Base-by-base conservation (phyloP, 2,797 vertebrate genomes). In the Epinephelus coioides region DNA sequence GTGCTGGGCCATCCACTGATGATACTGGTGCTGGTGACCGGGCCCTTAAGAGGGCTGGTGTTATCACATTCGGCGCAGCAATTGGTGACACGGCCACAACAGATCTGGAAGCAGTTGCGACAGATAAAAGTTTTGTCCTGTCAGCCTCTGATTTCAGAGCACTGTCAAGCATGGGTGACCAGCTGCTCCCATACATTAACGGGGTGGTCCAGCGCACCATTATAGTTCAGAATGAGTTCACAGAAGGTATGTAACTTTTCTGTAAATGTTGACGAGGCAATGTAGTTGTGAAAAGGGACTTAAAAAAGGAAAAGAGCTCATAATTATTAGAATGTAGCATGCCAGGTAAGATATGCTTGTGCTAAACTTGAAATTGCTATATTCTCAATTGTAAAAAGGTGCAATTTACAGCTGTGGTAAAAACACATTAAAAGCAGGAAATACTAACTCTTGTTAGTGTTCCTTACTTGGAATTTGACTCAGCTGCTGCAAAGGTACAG, bases 191-290 rank as follows among this genome's bases (percentile, higher is more conserved):
- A 60, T 96, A 94, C 95, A 92, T 99, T 97, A 94, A 94, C 73
- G 96, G 95, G 89, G 96, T 98, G 94, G 93, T 95, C 93, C 95
- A 96, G 88, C 96, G 97, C 83, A 94, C 83, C 94, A 96, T 97
- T 97, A 92, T 97, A 92, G 86, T 98, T 95, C 91, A 97, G 69
- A 97, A 92, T 94, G 91, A 96, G 91, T 91, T 97, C 94, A 96
- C 96, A 71, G 95, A 99, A 99, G 98, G 98, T 99, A 99, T 91
- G 98, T 99, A 97, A 92, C 85, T 79, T 91, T 82, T 83, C 68
- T 85, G 76, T 75, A 87, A 83, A 81, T 73, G 73, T 83, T 88
- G 83, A 65, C 15, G n/a, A 80, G 76, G 43, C 40, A 75, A 40
- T 86, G 18, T 78, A 54, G 62, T 79, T 81, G 19, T 84, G 62